These are phyloP conservation scores for Gopherus flavomarginatus DNA, from an alignment of 2,113 vertebrate genomes.

Conservation along the genomic window DNA sequence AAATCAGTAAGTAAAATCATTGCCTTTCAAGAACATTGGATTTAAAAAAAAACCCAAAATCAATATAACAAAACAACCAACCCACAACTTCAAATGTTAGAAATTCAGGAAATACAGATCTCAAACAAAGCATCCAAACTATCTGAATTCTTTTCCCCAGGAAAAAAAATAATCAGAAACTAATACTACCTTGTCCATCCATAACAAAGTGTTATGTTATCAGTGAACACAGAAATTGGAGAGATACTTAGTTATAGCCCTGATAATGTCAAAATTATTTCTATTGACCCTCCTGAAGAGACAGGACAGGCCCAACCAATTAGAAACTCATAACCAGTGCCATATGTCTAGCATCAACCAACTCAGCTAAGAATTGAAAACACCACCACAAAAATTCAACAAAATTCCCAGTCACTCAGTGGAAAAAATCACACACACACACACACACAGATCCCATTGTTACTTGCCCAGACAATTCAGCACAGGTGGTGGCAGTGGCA, in stretches of 20 bases:
- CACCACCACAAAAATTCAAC: background rate
- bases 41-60: background rate
- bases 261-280: background rate
- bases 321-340: background rate
- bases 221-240: background rate
- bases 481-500: background rate
- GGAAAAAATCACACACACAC: too few relatives aligned
- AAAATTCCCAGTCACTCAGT: background rate
- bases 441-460: background rate
- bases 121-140: background rate
- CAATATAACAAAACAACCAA: background rate
- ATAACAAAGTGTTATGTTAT: background rate
- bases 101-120: background rate
- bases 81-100: background rate
- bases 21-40: background rate
- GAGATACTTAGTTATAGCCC: background rate
- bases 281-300: background rate
- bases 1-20: background rate
- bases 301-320: background rate
- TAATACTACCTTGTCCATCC: background rate
- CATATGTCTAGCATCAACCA: background rate
- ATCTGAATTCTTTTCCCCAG: background rate
- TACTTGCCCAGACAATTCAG: background rate
- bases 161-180: background rate
- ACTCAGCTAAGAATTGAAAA: background rate